Evolutionary conservation across 2,113 vertebrate species (phyloP), one percentile per base, ranked within the genome.

Genomic region (Ochotona princeps): DNA sequence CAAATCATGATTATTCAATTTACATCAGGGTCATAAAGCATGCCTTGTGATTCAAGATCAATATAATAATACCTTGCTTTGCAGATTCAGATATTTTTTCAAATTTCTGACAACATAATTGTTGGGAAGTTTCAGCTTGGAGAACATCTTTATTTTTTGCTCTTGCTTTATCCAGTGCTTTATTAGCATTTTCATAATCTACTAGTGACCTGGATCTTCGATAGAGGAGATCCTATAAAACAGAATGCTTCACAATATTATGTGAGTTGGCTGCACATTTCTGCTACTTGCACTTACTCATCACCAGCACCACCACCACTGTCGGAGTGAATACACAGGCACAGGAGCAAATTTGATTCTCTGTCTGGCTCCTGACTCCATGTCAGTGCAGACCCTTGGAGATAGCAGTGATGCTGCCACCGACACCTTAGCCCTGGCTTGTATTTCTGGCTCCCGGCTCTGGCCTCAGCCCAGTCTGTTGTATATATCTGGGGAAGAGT

Each of bases 151-250:
- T 99, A 97, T 99, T 99, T 97, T 99, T 99, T 3, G 99, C 99
- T 96, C 99, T 98, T 94, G 99, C 99, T 98, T 99, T 99, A 97
- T 99, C 99, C 97, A 99, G 95, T 87, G 99, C 99, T 97, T 99
- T 99, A 98, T 99, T 99, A 83, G 99, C 99, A 78, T 99, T 99
- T 98, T 99, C 99, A 87, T 99, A 99, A 98, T 99, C 99, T 94
- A 99, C 99, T 97, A 99, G 98, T 83, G 99, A 98, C 87, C 99
- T 98, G 94, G 99, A 99, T 98, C 99, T 98, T 97, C 99, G 98
- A 97, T 99, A 99, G 1, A 99, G 97, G 89, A 99, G 98, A 97
- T 99, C 99, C 99, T 99, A 94, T 51, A 89, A 96, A 95, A 97
- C 8, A 94, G 47, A 89, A 90, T 30, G 51, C 8, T 65, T 83